phyloP scores from a whole-genome alignment of 2,113 vertebrate species.

The Centrocercus urophasianus region DNA sequence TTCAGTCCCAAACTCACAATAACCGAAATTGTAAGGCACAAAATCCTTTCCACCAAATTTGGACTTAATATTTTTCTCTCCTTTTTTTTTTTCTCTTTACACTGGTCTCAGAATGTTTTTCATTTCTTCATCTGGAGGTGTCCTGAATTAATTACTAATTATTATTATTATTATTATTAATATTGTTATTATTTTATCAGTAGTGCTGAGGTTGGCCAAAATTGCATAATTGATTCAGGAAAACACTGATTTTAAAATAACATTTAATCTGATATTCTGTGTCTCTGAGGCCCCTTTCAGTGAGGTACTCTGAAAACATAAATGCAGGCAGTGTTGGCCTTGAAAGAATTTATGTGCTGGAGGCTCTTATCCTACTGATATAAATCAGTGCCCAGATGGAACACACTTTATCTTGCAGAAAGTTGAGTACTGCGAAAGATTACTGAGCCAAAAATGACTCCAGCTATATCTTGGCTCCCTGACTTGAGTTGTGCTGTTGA shows the following conservation, averaged over 20 bases:
- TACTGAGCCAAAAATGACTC: constrained; percentile 32
- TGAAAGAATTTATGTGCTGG: background rate
- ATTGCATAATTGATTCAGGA: background rate
- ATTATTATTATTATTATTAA: background rate
- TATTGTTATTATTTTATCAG: background rate
- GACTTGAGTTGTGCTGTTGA: background rate
- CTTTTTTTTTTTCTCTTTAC: background rate
- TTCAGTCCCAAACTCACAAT: constrained; percentile 49
- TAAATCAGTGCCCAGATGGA: constrained; percentile 30
- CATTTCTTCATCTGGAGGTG: background rate
- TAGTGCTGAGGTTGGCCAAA: background rate
- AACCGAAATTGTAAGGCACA: constrained; percentile 32
- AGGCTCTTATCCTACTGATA: background rate
- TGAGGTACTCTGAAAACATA: constrained; percentile 9
- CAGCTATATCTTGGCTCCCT: background rate
- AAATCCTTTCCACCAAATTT: constrained; percentile 16
- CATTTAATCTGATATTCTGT: background rate
- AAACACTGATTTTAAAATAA: constrained; percentile 35
- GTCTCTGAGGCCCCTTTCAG: constrained; percentile 20
- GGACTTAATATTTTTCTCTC: background rate
- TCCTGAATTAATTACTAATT: background rate
- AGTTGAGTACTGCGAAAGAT: constrained; percentile 22
- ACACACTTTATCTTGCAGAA: background rate
- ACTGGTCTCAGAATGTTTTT: background rate
- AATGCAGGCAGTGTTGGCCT: constrained; percentile 6